Percentiles rank a stretch among this genome's conserved stretches.
Conservation (phyloP, 1,140 invertebrate species). For the Trypoxylus dichotomus region DNA sequence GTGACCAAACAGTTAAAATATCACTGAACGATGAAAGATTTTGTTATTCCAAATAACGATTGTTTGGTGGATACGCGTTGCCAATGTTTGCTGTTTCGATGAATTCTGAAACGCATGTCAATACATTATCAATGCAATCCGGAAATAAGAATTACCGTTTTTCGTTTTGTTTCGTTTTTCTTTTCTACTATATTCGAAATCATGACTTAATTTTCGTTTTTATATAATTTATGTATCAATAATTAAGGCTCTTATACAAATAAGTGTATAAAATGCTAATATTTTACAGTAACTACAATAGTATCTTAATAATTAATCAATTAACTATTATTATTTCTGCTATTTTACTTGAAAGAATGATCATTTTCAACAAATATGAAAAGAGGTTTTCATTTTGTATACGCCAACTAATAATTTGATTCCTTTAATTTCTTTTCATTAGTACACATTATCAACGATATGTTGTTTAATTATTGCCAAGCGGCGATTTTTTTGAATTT, state of each 20-base stretch:
- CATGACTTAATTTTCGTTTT: not conserved
- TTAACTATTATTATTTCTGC: not conserved
- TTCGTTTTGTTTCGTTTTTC: not conserved
- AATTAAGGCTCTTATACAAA: slow-evolving; percentile 24
- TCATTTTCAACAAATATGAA: not conserved
- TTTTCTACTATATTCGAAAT: not conserved
- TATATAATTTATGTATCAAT: slow-evolving; percentile 15
- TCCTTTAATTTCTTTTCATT: not conserved
- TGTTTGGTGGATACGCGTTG: too few relatives aligned
- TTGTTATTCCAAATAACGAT: too few relatives aligned
- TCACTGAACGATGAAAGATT: too few relatives aligned
- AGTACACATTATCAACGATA: not conserved
- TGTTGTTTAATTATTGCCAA: not conserved
- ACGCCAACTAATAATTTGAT: slow-evolving; percentile 15
- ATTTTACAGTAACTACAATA: slow-evolving; percentile 23
- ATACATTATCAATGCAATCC: not conserved
- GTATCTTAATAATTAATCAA: slow-evolving; percentile 19
- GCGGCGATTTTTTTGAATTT: not conserved
- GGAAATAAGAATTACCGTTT: slow-evolving; percentile 1
- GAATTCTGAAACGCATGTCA: too few relatives aligned
- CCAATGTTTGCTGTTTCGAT: too few relatives aligned
- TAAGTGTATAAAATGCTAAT: slow-evolving; percentile 25
- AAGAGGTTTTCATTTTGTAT: not conserved
- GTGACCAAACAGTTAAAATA: too few relatives aligned
- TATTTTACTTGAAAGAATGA: slow-evolving; percentile 23